phyloP scores from a whole-genome alignment of 2,888 invertebrate genomes.

The Pristionchus japonicus region DNA sequence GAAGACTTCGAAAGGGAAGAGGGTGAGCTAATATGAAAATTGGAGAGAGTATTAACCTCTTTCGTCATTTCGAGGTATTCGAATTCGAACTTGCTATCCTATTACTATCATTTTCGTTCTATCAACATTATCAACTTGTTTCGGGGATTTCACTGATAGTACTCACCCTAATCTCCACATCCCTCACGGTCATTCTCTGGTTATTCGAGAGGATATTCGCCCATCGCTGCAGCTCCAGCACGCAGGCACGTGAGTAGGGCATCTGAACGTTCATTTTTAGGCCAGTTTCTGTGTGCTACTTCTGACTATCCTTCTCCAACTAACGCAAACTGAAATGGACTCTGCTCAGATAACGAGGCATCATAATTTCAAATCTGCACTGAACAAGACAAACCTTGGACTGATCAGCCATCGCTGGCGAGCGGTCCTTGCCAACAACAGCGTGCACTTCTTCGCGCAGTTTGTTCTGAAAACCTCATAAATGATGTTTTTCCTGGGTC shows the following conservation, averaged over 20 bases:
- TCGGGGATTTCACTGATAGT: no score
- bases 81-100: no score
- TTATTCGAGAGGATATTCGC: background rate
- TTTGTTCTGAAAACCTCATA: background rate
- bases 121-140: no score
- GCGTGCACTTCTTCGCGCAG: background rate
- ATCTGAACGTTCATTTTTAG: no score
- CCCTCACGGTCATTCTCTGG: background rate
- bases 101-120: no score
- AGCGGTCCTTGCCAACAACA: background rate
- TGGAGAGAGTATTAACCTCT: no score
- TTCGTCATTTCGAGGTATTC: no score
- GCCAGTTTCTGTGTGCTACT: no score
- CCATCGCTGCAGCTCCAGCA: background rate
- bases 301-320: no score
- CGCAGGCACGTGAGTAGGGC: background rate
- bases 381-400: background rate
- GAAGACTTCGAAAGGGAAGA: no score
- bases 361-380: no score
- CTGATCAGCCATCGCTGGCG: background rate
- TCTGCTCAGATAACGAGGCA: background rate
- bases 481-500: background rate
- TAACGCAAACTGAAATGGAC: background rate
- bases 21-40: no score
- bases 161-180: background rate